Conservation (phyloP, 2,888 invertebrate species). For the Orthosia gracilis region DNA sequence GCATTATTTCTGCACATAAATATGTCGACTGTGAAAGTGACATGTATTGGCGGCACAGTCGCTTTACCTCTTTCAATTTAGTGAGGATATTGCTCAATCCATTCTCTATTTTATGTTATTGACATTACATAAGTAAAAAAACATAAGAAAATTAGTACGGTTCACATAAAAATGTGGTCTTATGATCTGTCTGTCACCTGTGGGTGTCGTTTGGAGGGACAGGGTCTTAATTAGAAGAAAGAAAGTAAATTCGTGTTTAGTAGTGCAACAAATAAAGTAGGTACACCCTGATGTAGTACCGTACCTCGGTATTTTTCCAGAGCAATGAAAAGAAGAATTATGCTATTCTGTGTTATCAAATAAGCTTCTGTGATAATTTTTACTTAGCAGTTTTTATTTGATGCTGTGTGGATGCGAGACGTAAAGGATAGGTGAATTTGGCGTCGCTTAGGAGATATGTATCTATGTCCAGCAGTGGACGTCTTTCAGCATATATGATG, state of each 20-base stretch:
- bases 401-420: no score
- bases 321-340: background rate
- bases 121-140: background rate
- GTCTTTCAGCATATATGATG: no score
- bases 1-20: no score
- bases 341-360: background rate
- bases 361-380: background rate
- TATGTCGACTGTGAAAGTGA: background rate
- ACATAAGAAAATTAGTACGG: conserved; percentile 13
- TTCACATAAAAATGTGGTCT: conserved; percentile 17
- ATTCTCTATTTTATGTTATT: background rate
- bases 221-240: conserved; percentile 18
- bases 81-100: background rate
- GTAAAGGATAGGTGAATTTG: no score
- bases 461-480: no score
- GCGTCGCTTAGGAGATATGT: no score
- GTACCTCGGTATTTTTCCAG: background rate
- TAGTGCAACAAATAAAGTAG: background rate
- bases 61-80: background rate
- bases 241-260: background rate
- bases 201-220: background rate
- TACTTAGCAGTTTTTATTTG: no score
- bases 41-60: background rate
- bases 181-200: background rate
- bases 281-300: no score